Conservation (phyloP, 2,797 vertebrate genomes). For the Amazonetta brasiliensis region DNA sequence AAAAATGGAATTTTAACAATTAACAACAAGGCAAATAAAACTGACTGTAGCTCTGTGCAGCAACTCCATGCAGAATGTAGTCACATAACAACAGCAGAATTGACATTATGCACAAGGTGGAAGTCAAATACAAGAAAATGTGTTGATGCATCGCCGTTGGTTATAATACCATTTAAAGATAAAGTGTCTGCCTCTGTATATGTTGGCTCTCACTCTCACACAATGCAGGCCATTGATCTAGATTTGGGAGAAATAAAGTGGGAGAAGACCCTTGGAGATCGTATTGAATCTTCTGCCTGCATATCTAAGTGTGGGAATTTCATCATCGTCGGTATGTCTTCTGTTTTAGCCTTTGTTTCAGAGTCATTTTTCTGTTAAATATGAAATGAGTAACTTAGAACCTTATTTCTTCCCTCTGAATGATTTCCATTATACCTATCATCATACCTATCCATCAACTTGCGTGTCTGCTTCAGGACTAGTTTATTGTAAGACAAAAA, state of each 20-base stretch:
- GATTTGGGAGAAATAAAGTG: constrained; percentile 84
- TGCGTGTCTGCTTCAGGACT: not conserved
- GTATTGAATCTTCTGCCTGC: constrained; percentile 92
- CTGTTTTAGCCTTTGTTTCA: constrained; percentile 17
- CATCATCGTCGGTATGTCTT: constrained; percentile 87
- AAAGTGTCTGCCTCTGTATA: constrained; percentile 78
- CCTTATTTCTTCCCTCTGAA: not conserved
- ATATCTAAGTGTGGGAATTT: constrained; percentile 87
- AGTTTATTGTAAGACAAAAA: not conserved
- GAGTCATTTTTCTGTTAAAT: not conserved
- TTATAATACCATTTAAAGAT: constrained; percentile 74
- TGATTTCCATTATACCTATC: not conserved
- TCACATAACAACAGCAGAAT: not conserved
- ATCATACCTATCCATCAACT: not conserved
- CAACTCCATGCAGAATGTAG: not conserved
- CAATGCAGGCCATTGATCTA: constrained; percentile 88
- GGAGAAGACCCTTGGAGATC: constrained; percentile 90
- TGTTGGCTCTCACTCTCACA: constrained; percentile 93
- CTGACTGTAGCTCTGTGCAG: not conserved
- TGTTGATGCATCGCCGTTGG: constrained; percentile 92
- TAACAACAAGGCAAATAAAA: not conserved
- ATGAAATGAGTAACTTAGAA: not conserved
- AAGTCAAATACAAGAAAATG: constrained; percentile 91
- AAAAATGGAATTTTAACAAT: not conserved
- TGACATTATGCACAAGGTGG: constrained; percentile 84